Evolutionary conservation across 2,113 vertebrate genomes (phyloP).

Genomic region (Hiodon tergisus): DNA sequence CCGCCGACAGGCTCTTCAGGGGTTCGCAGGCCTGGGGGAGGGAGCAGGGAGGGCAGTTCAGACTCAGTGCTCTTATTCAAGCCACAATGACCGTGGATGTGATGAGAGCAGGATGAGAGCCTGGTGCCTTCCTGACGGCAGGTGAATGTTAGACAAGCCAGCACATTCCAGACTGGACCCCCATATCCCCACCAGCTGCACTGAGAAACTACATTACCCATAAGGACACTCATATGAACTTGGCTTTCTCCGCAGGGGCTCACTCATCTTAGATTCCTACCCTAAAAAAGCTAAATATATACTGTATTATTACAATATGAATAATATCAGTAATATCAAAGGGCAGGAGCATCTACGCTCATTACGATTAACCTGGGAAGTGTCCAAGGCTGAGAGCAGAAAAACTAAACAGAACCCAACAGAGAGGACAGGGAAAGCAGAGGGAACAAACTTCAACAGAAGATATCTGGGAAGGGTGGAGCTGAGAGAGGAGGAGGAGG

Average conservation of each 20-base stretch:
- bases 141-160: slow-evolving; percentile 12
- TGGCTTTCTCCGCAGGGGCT: not conserved
- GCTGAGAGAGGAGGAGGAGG: not conserved
- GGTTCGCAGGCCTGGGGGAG: slow-evolving; percentile 62
- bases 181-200: slow-evolving; percentile 43
- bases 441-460: not conserved
- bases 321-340: too few species aligned
- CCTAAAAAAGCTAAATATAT: too few species aligned
- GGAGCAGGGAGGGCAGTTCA: not conserved
- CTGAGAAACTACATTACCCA: slow-evolving; percentile 40
- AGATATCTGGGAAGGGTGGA: not conserved
- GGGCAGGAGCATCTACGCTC: too few species aligned
- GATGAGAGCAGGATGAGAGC: slow-evolving; percentile 20
- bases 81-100: not conserved
- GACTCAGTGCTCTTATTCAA: too few species aligned
- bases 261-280: not conserved
- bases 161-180: slow-evolving; percentile 30
- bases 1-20: slow-evolving; percentile 68
- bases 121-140: slow-evolving; percentile 25
- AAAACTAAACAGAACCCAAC: too few species aligned
- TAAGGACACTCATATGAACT: slow-evolving; percentile 20
- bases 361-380: too few species aligned
- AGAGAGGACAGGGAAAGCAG: not conserved
- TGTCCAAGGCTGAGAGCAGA: too few species aligned
- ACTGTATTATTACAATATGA: too few species aligned